Conservation (phyloP, 2,113 vertebrate species). For the Corapipo altera region DNA sequence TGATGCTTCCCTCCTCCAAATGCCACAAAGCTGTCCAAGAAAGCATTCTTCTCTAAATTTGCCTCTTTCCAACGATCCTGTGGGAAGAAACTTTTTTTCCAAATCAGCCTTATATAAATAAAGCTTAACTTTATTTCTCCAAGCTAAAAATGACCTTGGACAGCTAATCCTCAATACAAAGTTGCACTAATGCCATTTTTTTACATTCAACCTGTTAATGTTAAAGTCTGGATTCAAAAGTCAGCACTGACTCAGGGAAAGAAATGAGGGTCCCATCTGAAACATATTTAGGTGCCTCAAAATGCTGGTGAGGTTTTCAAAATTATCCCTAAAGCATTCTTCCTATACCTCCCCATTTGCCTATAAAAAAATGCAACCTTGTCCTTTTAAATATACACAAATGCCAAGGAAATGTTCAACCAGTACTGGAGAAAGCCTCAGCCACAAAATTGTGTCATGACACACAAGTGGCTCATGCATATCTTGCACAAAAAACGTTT, state of each 20-base stretch:
- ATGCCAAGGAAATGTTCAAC: background rate
- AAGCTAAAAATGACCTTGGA: conserved; percentile 73
- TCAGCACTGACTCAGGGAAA: background rate
- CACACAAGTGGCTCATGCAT: background rate
- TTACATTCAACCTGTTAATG: conserved; percentile 55
- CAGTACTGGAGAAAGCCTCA: background rate
- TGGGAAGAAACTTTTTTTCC: conserved; percentile 80
- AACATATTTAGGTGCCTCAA: background rate
- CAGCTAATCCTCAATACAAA: conserved; percentile 71
- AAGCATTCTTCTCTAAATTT: conserved; percentile 86
- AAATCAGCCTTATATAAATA: conserved; percentile 77
- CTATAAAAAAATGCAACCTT: background rate
- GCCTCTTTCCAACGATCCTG: conserved; percentile 88
- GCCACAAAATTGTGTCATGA: background rate
- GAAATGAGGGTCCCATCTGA: background rate
- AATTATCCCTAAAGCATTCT: background rate
- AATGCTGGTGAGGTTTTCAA: background rate
- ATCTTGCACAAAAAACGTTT: background rate
- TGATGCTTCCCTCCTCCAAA: conserved; percentile 84
- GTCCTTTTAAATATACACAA: background rate
- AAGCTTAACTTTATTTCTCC: conserved; percentile 75
- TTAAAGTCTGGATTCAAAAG: conserved; percentile 28
- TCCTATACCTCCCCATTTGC: background rate
- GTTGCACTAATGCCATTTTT: conserved; percentile 37
- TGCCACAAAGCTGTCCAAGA: conserved; percentile 84